Base-by-base conservation (phyloP, 2,888 invertebrate species). In the Caenorhabditis drosophilae region DNA sequence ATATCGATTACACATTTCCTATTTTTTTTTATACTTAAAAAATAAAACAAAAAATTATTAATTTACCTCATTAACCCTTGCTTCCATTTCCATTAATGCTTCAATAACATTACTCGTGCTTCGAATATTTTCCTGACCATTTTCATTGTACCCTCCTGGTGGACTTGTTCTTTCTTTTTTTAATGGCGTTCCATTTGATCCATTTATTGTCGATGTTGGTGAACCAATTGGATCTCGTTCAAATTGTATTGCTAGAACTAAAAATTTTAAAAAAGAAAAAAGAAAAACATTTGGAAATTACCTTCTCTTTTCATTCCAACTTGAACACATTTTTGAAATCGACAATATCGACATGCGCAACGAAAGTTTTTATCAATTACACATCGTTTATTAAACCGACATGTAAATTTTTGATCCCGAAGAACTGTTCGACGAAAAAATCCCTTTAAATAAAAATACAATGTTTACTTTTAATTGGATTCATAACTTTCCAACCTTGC, bases 351-450 rank as follows among this genome's bases (percentile, higher is more conserved):
- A 46, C 82, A 82, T 2, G 82, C 82, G 58, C 82, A 82, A 51
- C 82, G 74, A 62, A 82, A 82, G 67, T 82, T 82, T 61, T 83
- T 84, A 70, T 84, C 84, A 53, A 83, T 84, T 9, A 83, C 78
- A 60, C 83, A 83, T 38, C 70, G 68, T 50, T 81, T 84, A 51
- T 79, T 78, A 71, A 84, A 84, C 4, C 83, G 75, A 46, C 83
- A 83, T 11, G 78, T 77, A 68, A 84, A 83, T 50, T 73, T 79
- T 55, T 84, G 82, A 52, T 79, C 80, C 26, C 84, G 76, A 11
- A 82, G 74, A 26, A 83, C 81, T 11, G 83, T 83, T 25, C 83
- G 70, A 7, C 84, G 79, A 63, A 83, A 83, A 69, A 83, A 83
- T 12, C 83, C 83, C 79, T 78, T 64, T 47, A 77, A 55, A 18